These are phyloP conservation scores for Upupa epops DNA, from an alignment of 2,113 vertebrate species.

Conservation along the genomic window DNA sequence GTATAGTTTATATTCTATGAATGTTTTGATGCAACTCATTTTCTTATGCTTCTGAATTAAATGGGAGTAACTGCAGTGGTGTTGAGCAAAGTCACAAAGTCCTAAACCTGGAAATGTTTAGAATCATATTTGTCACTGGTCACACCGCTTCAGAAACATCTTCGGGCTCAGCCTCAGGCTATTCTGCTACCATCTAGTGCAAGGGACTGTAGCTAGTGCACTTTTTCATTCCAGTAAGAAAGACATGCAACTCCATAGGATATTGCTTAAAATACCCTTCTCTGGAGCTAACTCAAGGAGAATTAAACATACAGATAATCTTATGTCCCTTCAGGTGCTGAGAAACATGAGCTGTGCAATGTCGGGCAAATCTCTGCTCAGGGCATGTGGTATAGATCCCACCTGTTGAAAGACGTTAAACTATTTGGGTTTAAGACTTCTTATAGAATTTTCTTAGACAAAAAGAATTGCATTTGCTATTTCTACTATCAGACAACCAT, in stretches of 20 bases:
- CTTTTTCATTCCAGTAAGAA: not conserved
- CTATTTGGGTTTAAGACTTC: not conserved
- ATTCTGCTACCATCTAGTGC: not conserved
- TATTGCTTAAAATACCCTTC: not conserved
- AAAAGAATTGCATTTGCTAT: not conserved
- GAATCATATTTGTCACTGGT: not conserved
- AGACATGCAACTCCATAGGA: not conserved
- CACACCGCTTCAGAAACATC: not conserved
- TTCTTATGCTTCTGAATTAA: not conserved
- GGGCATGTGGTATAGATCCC: not conserved
- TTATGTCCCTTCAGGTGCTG: not conserved
- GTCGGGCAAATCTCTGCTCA: not conserved
- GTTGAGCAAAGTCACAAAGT: not conserved
- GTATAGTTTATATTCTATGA: not conserved
- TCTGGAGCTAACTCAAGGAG: not conserved
- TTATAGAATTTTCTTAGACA: not conserved
- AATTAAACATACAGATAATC: not conserved
- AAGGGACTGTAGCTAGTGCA: not conserved
- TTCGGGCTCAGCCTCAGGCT: not conserved
- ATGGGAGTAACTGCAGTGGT: not conserved
- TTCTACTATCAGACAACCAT: not conserved
- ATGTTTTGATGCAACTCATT: not conserved
- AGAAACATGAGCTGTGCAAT: not conserved
- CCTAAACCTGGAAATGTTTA: not conserved
- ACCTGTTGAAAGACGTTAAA: not conserved